Evolutionary conservation across 2,797 vertebrate genomes (phyloP).

Genomic region (Sebastes kiyomatsui): DNA sequence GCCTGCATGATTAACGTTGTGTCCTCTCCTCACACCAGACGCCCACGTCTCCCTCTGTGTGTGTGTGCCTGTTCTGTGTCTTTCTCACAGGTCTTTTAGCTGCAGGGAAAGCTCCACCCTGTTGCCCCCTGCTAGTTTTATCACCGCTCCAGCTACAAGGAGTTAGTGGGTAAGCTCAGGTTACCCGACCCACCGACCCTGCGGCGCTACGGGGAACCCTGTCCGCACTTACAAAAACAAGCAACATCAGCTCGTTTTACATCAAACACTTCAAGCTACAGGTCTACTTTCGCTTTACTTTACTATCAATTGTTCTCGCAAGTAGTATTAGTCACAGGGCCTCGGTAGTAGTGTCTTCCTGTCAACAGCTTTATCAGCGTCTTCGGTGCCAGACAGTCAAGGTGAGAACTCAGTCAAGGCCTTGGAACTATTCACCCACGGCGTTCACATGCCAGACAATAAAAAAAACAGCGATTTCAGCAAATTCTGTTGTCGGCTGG

Average conservation of each 20-base stretch:
- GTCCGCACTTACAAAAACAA: conserved; percentile 80
- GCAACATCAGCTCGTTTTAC: conserved; percentile 75
- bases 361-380: conserved; percentile 22
- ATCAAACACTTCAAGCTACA: conserved; percentile 55
- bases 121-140: conserved; percentile 64
- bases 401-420: conserved; percentile 24
- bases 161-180: conserved; percentile 66
- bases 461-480: conserved; percentile 48
- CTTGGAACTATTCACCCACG: conserved; percentile 28
- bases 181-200: conserved; percentile 72
- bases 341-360: conserved; percentile 8
- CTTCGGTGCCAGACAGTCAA: not conserved
- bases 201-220: conserved; percentile 55
- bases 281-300: conserved; percentile 42
- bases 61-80: conserved; percentile 24
- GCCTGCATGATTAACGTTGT: conserved; percentile 67
- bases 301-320: not conserved
- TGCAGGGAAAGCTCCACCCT: conserved; percentile 42
- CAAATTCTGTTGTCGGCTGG: conserved; percentile 49
- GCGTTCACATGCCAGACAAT: conserved; percentile 42
- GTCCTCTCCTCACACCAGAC: conserved; percentile 53
- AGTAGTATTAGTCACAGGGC: conserved; percentile 7
- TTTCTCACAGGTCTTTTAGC: conserved; percentile 41
- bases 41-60: conserved; percentile 38
- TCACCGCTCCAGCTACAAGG: conserved; percentile 70